Evolutionary conservation across 1,140 invertebrate genomes (phyloP).

Genomic region (Eufriesea mexicana): DNA sequence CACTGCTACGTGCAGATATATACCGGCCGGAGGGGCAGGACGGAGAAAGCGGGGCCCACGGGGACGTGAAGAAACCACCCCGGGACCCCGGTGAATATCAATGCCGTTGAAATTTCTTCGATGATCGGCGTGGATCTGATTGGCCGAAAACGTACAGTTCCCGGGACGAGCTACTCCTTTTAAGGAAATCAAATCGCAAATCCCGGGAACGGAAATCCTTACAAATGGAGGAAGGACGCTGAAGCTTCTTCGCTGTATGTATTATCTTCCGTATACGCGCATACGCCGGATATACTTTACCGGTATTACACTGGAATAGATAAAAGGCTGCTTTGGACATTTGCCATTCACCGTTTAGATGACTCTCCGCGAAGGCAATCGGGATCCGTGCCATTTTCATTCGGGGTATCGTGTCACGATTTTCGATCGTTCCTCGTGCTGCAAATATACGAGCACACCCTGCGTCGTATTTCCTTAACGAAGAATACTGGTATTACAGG

Average conservation of each 20-base stretch:
- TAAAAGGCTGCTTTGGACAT: slow-evolving; percentile 34
- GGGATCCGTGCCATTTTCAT: slow-evolving; percentile 17
- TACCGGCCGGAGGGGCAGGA: background rate
- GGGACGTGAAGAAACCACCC: background rate
- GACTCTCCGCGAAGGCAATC: slow-evolving; percentile 12
- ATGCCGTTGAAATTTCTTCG: slow-evolving; percentile 7
- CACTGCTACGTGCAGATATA: background rate
- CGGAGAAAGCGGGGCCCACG: background rate
- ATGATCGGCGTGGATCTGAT: background rate
- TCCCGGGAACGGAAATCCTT: slow-evolving; percentile 15
- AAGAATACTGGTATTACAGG: no score
- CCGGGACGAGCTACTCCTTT: slow-evolving; percentile 6
- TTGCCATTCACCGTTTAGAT: slow-evolving; percentile 33
- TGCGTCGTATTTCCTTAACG: no score
- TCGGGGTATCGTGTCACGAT: background rate
- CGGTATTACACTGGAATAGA: slow-evolving; percentile 12
- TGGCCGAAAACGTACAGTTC: background rate
- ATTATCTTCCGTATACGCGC: background rate
- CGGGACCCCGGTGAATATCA: slow-evolving; percentile 35
- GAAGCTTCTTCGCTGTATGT: background rate
- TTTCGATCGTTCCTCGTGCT: background rate
- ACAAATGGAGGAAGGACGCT: slow-evolving; percentile 2
- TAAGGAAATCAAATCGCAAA: slow-evolving; percentile 50
- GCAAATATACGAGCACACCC: no score
- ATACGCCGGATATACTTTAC: background rate